Evolutionary conservation across 2,797 vertebrate genomes (phyloP), one percentile per base, ranked within the genome.

Genomic region (Antennarius maculatus): DNA sequence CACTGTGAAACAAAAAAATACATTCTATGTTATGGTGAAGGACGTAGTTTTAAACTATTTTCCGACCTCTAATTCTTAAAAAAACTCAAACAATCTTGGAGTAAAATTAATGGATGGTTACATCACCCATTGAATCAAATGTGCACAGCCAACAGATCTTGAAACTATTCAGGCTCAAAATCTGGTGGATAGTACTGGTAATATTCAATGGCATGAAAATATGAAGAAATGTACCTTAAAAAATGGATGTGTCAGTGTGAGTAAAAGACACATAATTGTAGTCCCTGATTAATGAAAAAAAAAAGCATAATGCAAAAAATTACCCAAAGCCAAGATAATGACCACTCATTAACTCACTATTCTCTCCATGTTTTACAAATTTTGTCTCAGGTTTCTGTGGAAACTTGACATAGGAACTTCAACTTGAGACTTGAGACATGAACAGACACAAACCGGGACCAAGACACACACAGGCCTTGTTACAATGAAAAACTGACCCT

Each of bases 1-100:
- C 98, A 99, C 98, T 99, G 92, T 28, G 76, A 81, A 66, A 74
- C 42, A 66, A 66, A 55, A 51, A 45, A 10, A 66, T 16, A 55
- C 41, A 27, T 17, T 42, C 6, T 31, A 29, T 43, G 6, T 60
- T 53, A 14, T 13, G 10, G n/a, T 12, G 37, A 55, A 0, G 17
- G 14, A 64, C 41, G 34, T 15, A 17, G 13, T 29, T 59, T 52
- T 9, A 29, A 6, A 48, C 16, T 0, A 5, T 29, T 41, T 71
- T 48, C 4, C 14, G 14, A 54, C 9, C 9, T 55, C 2, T 4
- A 52, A 50, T 29, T 57, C n/a, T 37, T 48, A 10, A 43, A 42
- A 42, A 42, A 51, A 74, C 62, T 58, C 6, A 54, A 16, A 71
- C 61, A 29, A n/a, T n/a, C 42, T 11, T 57, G 3, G 1, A 34